These are phyloP conservation scores for Eretmochelys imbricata DNA, from an alignment of 2,113 vertebrate species.

Conservation along the genomic window DNA sequence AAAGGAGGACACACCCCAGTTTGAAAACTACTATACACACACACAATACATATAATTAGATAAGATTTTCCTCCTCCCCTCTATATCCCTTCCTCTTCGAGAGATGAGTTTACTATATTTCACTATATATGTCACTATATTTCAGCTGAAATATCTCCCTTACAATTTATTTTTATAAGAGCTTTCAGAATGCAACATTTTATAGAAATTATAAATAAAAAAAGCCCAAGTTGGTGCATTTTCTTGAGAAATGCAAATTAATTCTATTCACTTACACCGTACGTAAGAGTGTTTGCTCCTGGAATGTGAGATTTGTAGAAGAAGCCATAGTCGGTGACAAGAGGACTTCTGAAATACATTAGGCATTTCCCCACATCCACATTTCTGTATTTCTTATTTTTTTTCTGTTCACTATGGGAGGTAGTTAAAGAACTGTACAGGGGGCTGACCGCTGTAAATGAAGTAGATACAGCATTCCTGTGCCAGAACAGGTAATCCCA, in stretches of 20 bases:
- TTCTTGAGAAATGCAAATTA: background rate
- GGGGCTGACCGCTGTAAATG: too few species aligned
- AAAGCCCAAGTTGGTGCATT: fast-evolving
- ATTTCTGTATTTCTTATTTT: background rate
- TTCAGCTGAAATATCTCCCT: background rate
- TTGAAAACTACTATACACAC: background rate
- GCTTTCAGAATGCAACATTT: background rate
- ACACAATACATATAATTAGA: background rate
- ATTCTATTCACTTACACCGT: background rate
- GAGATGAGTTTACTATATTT: background rate
- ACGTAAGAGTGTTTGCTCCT: background rate
- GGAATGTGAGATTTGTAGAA: background rate
- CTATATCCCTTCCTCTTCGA: background rate
- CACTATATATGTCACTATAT: background rate
- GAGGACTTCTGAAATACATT: background rate
- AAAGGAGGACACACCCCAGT: background rate
- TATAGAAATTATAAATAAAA: background rate
- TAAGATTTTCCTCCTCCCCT: background rate
- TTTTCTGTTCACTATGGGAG: background rate
- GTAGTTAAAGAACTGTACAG: background rate
- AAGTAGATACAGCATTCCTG: too few species aligned
- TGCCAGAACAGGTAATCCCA: background rate
- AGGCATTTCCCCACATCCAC: background rate
- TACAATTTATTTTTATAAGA: fast-evolving
- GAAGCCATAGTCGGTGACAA: background rate